Evolutionary conservation across 2,797 vertebrate species (phyloP).

Genomic region (Lepus oiostolus): DNA sequence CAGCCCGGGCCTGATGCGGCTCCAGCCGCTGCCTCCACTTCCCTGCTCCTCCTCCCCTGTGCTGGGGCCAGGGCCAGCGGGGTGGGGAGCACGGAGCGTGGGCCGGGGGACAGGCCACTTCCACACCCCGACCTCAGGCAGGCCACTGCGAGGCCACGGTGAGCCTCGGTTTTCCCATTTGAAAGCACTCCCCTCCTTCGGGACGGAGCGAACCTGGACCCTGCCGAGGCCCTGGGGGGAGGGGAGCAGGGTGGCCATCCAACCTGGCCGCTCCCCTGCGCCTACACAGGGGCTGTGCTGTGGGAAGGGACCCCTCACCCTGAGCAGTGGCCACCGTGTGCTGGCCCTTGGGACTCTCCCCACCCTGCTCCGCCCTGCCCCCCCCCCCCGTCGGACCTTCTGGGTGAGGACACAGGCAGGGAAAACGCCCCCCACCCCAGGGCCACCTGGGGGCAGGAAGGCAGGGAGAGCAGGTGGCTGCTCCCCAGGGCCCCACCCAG

Average conservation of each 20-base stretch:
- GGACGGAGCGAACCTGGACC: not conserved
- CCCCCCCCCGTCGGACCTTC: not conserved
- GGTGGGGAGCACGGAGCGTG: fast-evolving
- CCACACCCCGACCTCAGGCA: not conserved
- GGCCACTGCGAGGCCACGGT: not conserved
- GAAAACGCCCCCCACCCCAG: too few relatives aligned
- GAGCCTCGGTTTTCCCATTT: conserved; percentile 11
- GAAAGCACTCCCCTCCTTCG: not conserved
- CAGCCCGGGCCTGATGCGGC: too few relatives aligned
- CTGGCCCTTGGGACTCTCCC: not conserved
- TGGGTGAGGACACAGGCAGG: not conserved
- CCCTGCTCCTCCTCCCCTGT: not conserved
- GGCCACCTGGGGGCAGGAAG: too few relatives aligned
- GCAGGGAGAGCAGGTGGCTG: not conserved
- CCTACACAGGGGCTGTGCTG: not conserved
- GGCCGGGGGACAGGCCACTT: too few relatives aligned
- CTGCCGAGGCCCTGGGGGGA: fast-evolving
- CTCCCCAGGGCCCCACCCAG: not conserved
- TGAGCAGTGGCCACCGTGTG: not conserved
- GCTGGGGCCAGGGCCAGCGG: not conserved
- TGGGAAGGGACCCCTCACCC: not conserved
- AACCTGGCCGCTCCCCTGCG: not conserved
- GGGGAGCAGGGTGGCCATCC: not conserved
- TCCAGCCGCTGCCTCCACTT: too few relatives aligned
- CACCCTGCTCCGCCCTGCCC: not conserved